Evolutionary conservation across 2,888 invertebrate species (phyloP).

Genomic region (Campaea margaritaria): DNA sequence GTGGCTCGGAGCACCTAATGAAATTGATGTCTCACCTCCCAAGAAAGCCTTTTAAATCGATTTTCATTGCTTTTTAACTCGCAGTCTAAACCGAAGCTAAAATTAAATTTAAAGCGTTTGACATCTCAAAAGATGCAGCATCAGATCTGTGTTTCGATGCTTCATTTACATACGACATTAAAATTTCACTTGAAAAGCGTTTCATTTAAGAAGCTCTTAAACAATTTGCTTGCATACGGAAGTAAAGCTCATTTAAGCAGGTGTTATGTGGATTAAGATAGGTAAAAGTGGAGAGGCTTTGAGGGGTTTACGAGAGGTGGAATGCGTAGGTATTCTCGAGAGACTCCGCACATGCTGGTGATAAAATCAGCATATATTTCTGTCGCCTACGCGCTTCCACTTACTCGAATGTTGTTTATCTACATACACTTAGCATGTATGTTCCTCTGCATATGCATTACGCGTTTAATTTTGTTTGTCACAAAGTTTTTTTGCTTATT

Average conservation of each 20-base stretch:
- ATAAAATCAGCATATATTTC: conserved; percentile 71
- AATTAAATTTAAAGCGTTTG: conserved; percentile 11
- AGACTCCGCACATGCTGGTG: conserved; percentile 58
- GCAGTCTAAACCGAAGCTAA: not conserved
- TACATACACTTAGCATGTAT: conserved; percentile 13
- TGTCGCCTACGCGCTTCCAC: conserved; percentile 46
- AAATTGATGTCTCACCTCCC: conserved; percentile 28
- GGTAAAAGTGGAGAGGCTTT: conserved; percentile 40
- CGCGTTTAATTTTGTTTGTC: not conserved
- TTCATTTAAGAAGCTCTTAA: conserved; percentile 36
- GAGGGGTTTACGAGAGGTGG: conserved; percentile 50
- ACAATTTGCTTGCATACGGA: conserved; percentile 39
- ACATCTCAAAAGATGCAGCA: conserved; percentile 3
- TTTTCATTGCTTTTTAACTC: conserved; percentile 15
- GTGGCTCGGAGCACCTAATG: conserved; percentile 29
- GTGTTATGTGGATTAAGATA: conserved; percentile 52
- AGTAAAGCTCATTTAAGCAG: conserved; percentile 45
- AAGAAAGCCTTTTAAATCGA: conserved; percentile 14
- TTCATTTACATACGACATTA: conserved; percentile 25
- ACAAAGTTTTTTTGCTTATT: too few relatives aligned
- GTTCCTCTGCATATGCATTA: not conserved
- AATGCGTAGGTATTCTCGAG: conserved; percentile 52
- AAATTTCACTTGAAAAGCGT: conserved; percentile 29
- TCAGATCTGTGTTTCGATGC: conserved; percentile 8
- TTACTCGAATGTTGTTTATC: conserved; percentile 28